A percentile compares a stretch with the other conserved stretches of the same genome.
Evolutionary conservation across 2,113 vertebrate genomes (phyloP).

Genomic region (Alces alces): DNA sequence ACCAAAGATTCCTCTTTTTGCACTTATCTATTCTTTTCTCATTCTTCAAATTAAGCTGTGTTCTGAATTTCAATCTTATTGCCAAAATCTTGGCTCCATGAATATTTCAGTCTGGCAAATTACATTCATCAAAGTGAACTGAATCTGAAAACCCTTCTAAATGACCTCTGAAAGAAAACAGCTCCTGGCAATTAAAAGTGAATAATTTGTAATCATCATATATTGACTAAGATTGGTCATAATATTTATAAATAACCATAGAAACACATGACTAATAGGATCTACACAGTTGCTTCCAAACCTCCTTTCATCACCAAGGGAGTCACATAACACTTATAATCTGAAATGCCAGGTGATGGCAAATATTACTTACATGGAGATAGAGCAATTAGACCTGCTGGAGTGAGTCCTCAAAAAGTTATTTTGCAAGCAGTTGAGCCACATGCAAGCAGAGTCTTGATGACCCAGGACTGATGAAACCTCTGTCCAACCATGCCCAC

Average conservation of each 20-base stretch:
- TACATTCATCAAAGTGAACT: constrained; percentile 52
- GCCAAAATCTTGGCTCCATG: constrained; percentile 4
- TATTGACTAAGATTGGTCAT: constrained; percentile 68
- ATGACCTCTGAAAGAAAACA: constrained; percentile 71
- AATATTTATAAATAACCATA: constrained; percentile 79
- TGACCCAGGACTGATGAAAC: constrained; percentile 57
- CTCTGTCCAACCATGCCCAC: constrained; percentile 42
- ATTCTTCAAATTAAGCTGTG: not conserved
- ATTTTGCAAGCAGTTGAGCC: constrained; percentile 26
- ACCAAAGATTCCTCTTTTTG: constrained; percentile 41
- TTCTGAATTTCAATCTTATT: constrained; percentile 25
- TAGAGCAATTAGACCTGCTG: constrained; percentile 43
- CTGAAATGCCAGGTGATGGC: constrained; percentile 63
- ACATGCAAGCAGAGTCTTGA: constrained; percentile 15
- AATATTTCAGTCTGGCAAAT: constrained; percentile 60
- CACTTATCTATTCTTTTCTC: constrained; percentile 55
- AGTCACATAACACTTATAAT: constrained; percentile 56
- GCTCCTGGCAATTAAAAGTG: constrained; percentile 67
- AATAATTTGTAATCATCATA: constrained; percentile 71
- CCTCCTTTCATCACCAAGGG: constrained; percentile 53
- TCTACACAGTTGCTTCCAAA: constrained; percentile 68
- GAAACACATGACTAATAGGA: constrained; percentile 70
- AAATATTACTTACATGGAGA: constrained; percentile 43
- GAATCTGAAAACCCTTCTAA: constrained; percentile 61
- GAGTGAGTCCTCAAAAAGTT: constrained; percentile 15